A percentile compares a stretch with the other conserved stretches of the same genome.
phyloP scores from a whole-genome alignment of 1,140 invertebrate genomes.

The Drosophila virilis region DNA sequence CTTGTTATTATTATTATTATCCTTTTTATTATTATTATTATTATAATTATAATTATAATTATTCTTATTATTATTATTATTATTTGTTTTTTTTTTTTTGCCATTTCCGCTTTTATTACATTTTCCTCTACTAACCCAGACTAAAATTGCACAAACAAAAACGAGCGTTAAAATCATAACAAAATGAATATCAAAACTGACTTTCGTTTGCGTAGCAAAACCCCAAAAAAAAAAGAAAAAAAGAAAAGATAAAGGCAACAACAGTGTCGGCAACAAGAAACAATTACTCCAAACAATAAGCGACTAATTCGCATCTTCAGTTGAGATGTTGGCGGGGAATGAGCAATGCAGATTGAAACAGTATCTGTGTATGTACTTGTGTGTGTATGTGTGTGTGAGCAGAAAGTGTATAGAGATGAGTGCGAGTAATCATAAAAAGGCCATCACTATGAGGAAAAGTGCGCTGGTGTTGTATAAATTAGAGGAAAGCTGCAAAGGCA shows the following conservation, averaged over 20 bases:
- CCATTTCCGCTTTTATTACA: slow-evolving; percentile 66
- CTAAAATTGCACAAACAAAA: slow-evolving; percentile 17
- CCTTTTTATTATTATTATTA: slow-evolving; percentile 2
- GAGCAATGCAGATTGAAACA: slow-evolving; percentile 17
- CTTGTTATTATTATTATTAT: slow-evolving; percentile 45
- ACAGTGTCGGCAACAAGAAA: slow-evolving; percentile 63
- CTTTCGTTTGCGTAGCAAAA: slow-evolving; percentile 68
- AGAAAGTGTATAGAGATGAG: slow-evolving; percentile 48
- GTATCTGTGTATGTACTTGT: slow-evolving; percentile 1
- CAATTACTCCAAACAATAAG: slow-evolving; percentile 79
- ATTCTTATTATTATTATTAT: slow-evolving; percentile 27
- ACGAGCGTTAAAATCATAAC: slow-evolving; percentile 59
- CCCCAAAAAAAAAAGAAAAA: slow-evolving; percentile 22
- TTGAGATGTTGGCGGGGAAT: slow-evolving; percentile 39
- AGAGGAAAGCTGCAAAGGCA: slow-evolving; percentile 57
- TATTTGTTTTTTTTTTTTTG: not conserved
- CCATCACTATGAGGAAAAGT: slow-evolving; percentile 73
- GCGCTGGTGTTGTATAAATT: slow-evolving; percentile 45
- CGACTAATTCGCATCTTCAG: slow-evolving; percentile 75
- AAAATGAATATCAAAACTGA: slow-evolving; percentile 71
- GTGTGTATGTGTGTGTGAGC: slow-evolving; percentile 18
- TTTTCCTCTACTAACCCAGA: slow-evolving; percentile 62
- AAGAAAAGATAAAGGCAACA: slow-evolving; percentile 25
- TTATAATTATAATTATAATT: slow-evolving; percentile 29
- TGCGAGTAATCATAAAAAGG: slow-evolving; percentile 75